Evolutionary conservation across 2,888 invertebrate species (phyloP).

Genomic region (Emmelina monodactyla): DNA sequence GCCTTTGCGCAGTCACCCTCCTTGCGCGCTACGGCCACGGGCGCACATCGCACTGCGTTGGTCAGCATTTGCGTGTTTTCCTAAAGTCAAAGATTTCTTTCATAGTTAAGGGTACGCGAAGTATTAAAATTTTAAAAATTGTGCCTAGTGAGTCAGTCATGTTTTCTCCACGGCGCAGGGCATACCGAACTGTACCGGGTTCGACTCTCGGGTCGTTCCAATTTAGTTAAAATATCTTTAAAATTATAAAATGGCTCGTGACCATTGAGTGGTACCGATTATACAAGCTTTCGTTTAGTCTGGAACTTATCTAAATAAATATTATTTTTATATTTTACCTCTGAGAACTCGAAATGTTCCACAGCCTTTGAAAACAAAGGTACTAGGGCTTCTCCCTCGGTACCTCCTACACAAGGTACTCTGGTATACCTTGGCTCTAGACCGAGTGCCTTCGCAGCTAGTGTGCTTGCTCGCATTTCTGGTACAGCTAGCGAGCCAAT

Average conservation of each 20-base stretch:
- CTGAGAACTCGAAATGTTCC: constrained; percentile 44
- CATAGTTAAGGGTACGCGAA: too few species aligned
- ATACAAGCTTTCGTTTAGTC: too few species aligned
- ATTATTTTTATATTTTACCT: constrained; percentile 29
- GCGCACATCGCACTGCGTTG: constrained; percentile 34
- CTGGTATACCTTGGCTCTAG: constrained; percentile 46
- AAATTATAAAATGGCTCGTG: too few species aligned
- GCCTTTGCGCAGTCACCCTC: constrained; percentile 29
- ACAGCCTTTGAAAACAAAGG: constrained; percentile 52
- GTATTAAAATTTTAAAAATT: too few species aligned
- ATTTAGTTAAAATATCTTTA: too few species aligned
- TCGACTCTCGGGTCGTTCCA: too few species aligned
- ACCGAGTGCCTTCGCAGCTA: constrained; percentile 43
- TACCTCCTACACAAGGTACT: constrained; percentile 52
- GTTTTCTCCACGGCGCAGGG: too few species aligned
- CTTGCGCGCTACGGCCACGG: constrained; percentile 26
- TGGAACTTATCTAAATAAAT: too few species aligned
- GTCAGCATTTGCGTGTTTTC: constrained; percentile 44
- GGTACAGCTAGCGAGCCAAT: constrained; percentile 50
- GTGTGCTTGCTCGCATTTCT: constrained; percentile 53
- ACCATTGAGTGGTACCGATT: too few species aligned
- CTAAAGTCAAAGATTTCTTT: constrained; percentile 20
- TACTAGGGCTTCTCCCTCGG: constrained; percentile 44
- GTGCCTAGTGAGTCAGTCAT: too few species aligned
- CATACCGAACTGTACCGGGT: too few species aligned